These are phyloP conservation scores for Halcyon chelicuti DNA, from an alignment of 2,797 vertebrate species.

Conservation along the genomic window DNA sequence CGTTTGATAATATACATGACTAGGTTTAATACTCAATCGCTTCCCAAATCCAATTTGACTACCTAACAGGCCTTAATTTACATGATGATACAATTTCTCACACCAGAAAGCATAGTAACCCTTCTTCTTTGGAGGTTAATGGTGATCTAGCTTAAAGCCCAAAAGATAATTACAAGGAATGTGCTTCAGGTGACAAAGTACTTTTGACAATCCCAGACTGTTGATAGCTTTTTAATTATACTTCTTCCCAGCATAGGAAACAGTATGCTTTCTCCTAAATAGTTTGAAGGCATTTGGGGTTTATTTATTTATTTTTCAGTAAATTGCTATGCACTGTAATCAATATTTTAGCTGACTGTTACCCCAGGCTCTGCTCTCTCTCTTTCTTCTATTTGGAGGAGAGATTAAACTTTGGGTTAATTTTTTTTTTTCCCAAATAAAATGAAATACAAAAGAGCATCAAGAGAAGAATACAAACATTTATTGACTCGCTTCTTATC, in stretches of 20 bases:
- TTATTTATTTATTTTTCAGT: conserved; percentile 66
- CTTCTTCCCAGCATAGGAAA: conserved; percentile 56
- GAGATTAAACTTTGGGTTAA: conserved; percentile 43
- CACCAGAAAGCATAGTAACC: conserved; percentile 78
- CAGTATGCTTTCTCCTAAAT: conserved; percentile 55
- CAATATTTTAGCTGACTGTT: conserved; percentile 71
- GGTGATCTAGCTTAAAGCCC: conserved; percentile 77
- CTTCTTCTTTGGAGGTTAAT: conserved; percentile 80
- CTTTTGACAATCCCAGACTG: conserved; percentile 77
- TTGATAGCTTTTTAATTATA: conserved; percentile 81
- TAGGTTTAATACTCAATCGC: conserved; percentile 74
- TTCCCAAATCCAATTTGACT: conserved; percentile 80
- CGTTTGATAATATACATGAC: conserved; percentile 75
- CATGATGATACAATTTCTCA: conserved; percentile 81
- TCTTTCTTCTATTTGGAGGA: background rate
- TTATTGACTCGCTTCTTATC: conserved; percentile 65
- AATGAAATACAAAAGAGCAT: conserved; percentile 56
- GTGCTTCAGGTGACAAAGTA: conserved; percentile 78
- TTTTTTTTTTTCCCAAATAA: background rate
- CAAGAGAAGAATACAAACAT: conserved; percentile 65
- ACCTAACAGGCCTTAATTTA: conserved; percentile 77
- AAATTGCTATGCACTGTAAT: conserved; percentile 70
- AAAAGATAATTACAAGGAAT: conserved; percentile 79
- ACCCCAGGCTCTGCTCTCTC: background rate
- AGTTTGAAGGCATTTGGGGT: conserved; percentile 43